Conservation (phyloP, 2,113 vertebrate species). For the Stegastes partitus region DNA sequence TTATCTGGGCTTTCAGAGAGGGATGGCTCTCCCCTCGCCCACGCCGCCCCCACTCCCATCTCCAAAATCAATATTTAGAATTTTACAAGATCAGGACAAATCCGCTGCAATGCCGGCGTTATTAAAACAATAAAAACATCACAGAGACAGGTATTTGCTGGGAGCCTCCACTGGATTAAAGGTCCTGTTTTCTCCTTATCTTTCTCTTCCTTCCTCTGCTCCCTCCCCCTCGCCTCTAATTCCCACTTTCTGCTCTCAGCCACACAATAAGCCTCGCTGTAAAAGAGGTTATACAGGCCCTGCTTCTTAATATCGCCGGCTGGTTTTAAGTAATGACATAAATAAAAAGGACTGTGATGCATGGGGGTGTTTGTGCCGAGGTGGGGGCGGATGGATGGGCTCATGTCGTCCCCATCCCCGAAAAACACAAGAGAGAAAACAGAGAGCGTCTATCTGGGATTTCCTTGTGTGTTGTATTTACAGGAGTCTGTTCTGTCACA, state of each 20-base stretch:
- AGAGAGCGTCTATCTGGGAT: conserved; percentile 37
- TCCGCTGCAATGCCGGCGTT: conserved; percentile 72
- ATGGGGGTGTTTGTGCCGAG: conserved; percentile 18
- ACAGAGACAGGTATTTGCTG: conserved; percentile 77
- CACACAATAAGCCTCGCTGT: conserved; percentile 71
- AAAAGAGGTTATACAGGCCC: conserved; percentile 71
- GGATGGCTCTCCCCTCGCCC: conserved; percentile 28
- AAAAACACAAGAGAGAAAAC: conserved; percentile 48
- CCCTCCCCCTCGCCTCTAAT: conserved; percentile 20
- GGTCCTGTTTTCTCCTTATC: conserved; percentile 42
- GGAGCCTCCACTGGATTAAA: conserved; percentile 77
- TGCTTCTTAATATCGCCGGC: conserved; percentile 69
- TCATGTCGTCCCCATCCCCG: not conserved
- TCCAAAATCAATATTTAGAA: conserved; percentile 86
- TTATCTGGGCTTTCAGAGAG: conserved; percentile 61
- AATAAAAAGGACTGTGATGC: conserved; percentile 70
- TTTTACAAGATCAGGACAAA: conserved; percentile 85
- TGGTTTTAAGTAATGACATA: conserved; percentile 78
- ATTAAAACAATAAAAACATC: conserved; percentile 87
- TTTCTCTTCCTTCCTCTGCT: conserved; percentile 34
- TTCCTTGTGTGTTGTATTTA: conserved; percentile 7
- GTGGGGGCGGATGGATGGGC: not conserved
- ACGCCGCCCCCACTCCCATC: conserved; percentile 58
- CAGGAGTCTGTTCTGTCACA: not conserved
- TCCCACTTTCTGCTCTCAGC: conserved; percentile 57